Base-by-base conservation (phyloP, 1,140 invertebrate genomes). In the Euschistus heros region DNA sequence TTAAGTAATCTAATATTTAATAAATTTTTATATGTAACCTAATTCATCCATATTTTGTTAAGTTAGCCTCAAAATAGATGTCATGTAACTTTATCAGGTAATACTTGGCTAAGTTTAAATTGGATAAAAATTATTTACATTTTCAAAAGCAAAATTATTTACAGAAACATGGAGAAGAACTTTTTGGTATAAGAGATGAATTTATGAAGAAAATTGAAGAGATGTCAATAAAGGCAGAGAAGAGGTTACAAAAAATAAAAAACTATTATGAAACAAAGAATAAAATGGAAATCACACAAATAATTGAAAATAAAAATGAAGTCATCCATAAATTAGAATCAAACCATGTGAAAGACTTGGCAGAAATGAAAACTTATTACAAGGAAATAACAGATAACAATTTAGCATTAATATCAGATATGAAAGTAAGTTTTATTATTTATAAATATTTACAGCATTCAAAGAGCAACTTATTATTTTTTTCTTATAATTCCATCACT, bases 301-400 rank as follows among this genome's bases (percentile, higher is more conserved):
- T 93, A 10, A 91, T 95, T 73, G 90, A 94, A 72, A 80, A 90
- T 55, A 95, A 94, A 75, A 94, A 94, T 74, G 83, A 84, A 62
- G 90, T 94, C 73, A 84, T 94, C 17, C 82, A 84, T 17, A 84
- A 86, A 20, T 74, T 96, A 60, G 88, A 90, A 67, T 84, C 84
- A 67, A 85, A 88, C 70, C 91, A 96, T 73, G 89, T 93, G 67
- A 84, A 85, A 70, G 86, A 88, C 0, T 92, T 94, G 73, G 80
- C 82, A 52, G 88, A 94, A 73, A 86, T 95, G 73, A 95, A 94
- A 76, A 89, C 88, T 74, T 96, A 94, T 77, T 97, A 94, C 70
- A 94, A 94, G 71, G 91, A 95, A 69, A 93, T 96, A 47, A 92
- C 90, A 0, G 75, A 93, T 0, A 95, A 95, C 74, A 96, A 95